Percentiles rank a stretch among this genome's conserved stretches.
Evolutionary conservation across 2,113 vertebrate genomes (phyloP).

Genomic region (Oryzias curvinotus): DNA sequence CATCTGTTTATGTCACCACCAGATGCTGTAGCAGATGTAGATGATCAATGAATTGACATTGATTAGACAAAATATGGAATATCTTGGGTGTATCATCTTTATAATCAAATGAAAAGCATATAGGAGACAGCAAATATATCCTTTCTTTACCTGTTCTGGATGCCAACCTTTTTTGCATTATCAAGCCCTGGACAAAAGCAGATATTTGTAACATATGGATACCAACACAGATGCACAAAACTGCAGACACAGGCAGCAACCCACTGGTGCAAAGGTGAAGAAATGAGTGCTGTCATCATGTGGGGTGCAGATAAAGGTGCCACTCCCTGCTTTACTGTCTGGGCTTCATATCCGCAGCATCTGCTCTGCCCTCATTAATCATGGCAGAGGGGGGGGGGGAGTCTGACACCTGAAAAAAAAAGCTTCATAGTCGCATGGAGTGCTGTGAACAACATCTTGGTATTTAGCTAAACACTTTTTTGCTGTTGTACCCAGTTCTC

Average conservation of each 20-base stretch:
- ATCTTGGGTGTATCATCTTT: too few relatives aligned
- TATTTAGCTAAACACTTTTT: constrained; percentile 30
- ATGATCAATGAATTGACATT: too few relatives aligned
- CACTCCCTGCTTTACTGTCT: constrained; percentile 30
- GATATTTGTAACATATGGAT: too few relatives aligned
- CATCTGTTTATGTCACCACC: too few relatives aligned
- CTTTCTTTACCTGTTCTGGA: too few relatives aligned
- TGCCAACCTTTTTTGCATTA: neutral
- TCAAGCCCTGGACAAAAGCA: neutral
- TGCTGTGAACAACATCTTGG: constrained; percentile 32
- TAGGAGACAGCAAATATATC: too few relatives aligned
- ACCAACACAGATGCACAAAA: neutral
- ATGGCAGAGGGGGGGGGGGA: constrained; percentile 48
- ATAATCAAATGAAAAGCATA: too few relatives aligned
- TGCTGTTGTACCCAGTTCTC: constrained; percentile 35
- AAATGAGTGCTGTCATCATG: constrained; percentile 43
- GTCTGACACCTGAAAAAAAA: constrained; percentile 60
- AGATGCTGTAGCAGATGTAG: too few relatives aligned
- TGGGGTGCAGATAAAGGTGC: constrained; percentile 25
- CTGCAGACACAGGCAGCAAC: constrained; percentile 31
- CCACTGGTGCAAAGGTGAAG: constrained; percentile 54
- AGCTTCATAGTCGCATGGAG: constrained; percentile 47
- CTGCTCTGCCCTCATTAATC: constrained; percentile 71
- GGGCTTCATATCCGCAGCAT: constrained; percentile 49
- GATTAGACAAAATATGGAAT: too few relatives aligned